Evolutionary conservation across 2,113 vertebrate genomes (phyloP).

Genomic region (Rhinolophus sinicus): DNA sequence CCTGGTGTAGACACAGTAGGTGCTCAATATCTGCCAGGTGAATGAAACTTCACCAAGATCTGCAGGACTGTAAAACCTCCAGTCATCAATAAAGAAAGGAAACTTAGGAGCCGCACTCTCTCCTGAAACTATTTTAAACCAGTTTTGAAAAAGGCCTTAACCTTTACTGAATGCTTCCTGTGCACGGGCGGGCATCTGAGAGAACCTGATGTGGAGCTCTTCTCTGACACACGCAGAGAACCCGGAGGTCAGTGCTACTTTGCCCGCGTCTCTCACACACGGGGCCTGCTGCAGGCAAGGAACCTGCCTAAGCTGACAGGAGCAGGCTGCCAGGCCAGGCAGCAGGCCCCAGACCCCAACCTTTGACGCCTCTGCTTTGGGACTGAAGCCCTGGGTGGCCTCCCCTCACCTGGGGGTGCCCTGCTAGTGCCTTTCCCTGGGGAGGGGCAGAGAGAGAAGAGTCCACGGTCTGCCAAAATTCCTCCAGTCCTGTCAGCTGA

Average conservation of each 20-base stretch:
- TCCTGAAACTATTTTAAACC: neutral
- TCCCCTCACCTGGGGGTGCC: neutral
- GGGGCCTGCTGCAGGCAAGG: neutral
- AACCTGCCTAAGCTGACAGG: neutral
- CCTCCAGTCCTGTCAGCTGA: neutral
- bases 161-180: neutral
- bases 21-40: neutral
- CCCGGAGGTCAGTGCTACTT: neutral
- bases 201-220: neutral
- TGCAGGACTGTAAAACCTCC: neutral
- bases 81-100: neutral
- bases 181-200: neutral
- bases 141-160: neutral
- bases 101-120: neutral
- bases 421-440: neutral
- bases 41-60: neutral
- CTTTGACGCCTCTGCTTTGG: neutral
- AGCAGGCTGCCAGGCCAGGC: neutral
- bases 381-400: neutral
- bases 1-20: neutral
- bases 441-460: neutral
- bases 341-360: neutral
- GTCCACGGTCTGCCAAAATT: neutral
- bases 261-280: neutral
- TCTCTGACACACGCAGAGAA: neutral